These are phyloP conservation scores for Globodera ellingtonae DNA, from an alignment of 1,140 invertebrate genomes.

Conservation along the genomic window DNA sequence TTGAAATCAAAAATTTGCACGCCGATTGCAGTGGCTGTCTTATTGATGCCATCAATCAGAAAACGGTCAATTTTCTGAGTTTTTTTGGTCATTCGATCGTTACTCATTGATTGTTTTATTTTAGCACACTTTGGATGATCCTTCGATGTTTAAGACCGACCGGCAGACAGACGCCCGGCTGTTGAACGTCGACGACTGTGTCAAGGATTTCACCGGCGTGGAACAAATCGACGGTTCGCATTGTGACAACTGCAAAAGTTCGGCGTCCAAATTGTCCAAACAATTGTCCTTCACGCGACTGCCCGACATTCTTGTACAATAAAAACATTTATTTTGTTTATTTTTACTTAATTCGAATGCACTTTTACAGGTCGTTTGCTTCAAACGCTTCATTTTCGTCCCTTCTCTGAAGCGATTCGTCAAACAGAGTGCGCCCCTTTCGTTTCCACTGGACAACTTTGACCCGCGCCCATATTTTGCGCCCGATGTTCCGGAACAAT, in stretches of 20 bases:
- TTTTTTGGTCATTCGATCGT: too few relatives aligned
- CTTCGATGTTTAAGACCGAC: background rate
- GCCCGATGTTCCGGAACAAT: conserved; percentile 60
- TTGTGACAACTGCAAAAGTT: conserved; percentile 22
- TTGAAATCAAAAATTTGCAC: background rate
- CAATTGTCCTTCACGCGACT: conserved; percentile 16
- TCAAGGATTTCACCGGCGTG: conserved; percentile 18
- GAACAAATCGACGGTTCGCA: conserved; percentile 14
- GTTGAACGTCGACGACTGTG: conserved; percentile 20
- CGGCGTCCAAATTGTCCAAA: background rate
- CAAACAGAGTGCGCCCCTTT: conserved; percentile 87
- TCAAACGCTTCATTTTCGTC: conserved; percentile 85
- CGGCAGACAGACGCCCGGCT: background rate
- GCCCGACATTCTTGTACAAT: conserved; percentile 22
- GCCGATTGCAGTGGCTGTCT: background rate
- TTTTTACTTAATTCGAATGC: background rate
- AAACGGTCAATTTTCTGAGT: too few relatives aligned
- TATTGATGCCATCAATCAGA: background rate
- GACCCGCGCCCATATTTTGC: conserved; percentile 80
- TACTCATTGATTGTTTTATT: background rate
- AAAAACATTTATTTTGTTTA: too few relatives aligned
- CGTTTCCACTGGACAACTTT: conserved; percentile 81
- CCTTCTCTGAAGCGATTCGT: conserved; percentile 74
- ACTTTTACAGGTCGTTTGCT: conserved; percentile 77
- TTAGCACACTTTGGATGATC: conserved; percentile 9